Evolutionary conservation across 2,888 invertebrate genomes (phyloP).

Genomic region (Tetrapedia diversipes): DNA sequence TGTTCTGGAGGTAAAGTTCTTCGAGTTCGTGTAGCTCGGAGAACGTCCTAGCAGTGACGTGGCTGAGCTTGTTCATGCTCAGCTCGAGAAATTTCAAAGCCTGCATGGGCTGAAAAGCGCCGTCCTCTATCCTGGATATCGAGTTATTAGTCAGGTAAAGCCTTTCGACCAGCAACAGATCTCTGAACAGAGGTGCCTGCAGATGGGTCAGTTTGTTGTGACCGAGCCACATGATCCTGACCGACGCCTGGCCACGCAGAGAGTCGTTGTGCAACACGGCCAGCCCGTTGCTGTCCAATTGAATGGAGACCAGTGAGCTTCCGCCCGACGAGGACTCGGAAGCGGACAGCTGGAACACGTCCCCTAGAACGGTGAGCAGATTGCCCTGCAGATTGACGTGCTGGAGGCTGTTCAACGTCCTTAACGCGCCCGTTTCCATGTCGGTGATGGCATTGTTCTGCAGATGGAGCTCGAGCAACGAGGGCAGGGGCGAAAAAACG

Average conservation of each 20-base stretch:
- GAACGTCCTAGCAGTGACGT: conserved; percentile 90
- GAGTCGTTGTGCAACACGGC: conserved; percentile 91
- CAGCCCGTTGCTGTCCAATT: conserved; percentile 91
- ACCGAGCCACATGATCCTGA: conserved; percentile 95
- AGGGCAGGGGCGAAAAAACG: conserved; percentile 91
- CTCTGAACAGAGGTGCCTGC: conserved; percentile 89
- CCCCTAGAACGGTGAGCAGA: conserved; percentile 89
- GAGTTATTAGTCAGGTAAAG: conserved; percentile 93
- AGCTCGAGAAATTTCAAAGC: conserved; percentile 91
- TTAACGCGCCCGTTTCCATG: conserved; percentile 92
- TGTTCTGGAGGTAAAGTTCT: conserved; percentile 90
- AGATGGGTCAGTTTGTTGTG: conserved; percentile 91
- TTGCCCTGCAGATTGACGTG: conserved; percentile 95
- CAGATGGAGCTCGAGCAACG: conserved; percentile 92
- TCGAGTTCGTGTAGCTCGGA: conserved; percentile 91
- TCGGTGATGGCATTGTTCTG: conserved; percentile 92
- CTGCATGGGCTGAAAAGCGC: conserved; percentile 90
- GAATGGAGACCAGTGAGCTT: conserved; percentile 90
- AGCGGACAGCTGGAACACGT: conserved; percentile 89
- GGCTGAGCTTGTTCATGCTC: conserved; percentile 89
- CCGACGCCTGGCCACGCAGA: conserved; percentile 90
- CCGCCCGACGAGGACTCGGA: conserved; percentile 72
- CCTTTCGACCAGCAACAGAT: conserved; percentile 90
- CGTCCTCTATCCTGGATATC: conserved; percentile 91
- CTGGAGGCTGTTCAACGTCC: conserved; percentile 89